Conservation (phyloP, 1,140 invertebrate species). For the Choristoneura fumiferana region DNA sequence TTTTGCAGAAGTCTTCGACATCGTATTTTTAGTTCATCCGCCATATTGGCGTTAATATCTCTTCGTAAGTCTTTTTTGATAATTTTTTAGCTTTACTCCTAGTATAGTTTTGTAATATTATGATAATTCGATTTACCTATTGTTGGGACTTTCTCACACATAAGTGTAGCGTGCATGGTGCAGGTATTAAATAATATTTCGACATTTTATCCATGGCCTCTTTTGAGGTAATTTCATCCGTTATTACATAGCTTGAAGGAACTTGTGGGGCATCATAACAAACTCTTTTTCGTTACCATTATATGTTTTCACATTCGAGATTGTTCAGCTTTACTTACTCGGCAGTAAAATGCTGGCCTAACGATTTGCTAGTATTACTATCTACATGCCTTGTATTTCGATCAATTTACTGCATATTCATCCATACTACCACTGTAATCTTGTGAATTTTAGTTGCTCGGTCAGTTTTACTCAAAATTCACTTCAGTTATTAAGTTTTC, state of each 20-base stretch:
- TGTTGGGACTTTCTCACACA: constrained; percentile 43
- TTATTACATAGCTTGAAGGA: constrained; percentile 24
- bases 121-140: constrained; percentile 53
- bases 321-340: constrained; percentile 1
- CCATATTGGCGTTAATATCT: constrained; percentile 77
- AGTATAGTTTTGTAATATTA: constrained; percentile 53
- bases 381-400: background rate
- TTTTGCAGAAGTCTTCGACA: constrained; percentile 59
- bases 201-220: constrained; percentile 63
- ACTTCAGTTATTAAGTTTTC: no score
- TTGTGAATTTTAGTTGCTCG: no score
- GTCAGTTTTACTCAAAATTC: no score
- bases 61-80: constrained; percentile 76
- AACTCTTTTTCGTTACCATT: background rate
- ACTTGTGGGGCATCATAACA: constrained; percentile 17
- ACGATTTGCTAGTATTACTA: background rate
- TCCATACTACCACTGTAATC: no score
- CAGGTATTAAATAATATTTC: constrained; percentile 50
- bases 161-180: constrained; percentile 61
- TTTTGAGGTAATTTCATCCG: constrained; percentile 51
- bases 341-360: background rate
- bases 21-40: constrained; percentile 78
- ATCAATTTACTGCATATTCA: background rate
- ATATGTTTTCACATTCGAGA: constrained; percentile 29
- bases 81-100: constrained; percentile 67